Conservation (phyloP, 2,113 vertebrate species). For the Gracilinanus agilis region DNA sequence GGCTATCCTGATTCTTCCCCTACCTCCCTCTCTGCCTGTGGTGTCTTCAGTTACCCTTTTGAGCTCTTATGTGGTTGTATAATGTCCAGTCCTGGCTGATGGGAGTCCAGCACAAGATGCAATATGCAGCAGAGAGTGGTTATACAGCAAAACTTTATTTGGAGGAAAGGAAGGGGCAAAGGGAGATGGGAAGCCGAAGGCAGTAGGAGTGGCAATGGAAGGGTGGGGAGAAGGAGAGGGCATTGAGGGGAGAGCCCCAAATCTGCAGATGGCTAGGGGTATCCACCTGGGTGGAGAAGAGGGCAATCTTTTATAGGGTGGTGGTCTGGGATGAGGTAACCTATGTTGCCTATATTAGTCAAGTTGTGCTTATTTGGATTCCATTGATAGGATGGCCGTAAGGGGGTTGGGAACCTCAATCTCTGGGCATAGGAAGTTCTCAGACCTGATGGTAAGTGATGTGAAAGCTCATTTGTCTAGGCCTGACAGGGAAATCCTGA, state of each 20-base stretch:
- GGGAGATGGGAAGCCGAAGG: background rate
- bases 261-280: background rate
- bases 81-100: no score
- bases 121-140: background rate
- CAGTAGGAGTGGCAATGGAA: background rate
- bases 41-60: background rate
- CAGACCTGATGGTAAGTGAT: no score
- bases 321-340: no score
- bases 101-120: no score
- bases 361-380: background rate
- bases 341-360: background rate
- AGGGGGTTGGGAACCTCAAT: no score
- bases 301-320: no score
- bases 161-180: background rate
- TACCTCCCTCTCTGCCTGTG: constrained; percentile 7
- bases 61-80: background rate
- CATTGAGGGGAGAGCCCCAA: background rate
- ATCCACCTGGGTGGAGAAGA: no score
- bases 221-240: no score
- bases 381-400: background rate
- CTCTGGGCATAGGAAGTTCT: no score
- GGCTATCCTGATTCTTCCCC: background rate
- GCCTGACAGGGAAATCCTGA: no score
- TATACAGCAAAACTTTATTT: background rate
- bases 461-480: no score